Evolutionary conservation across 2,888 invertebrate species (phyloP).

Genomic region (Glyphotaelius pellucidus): DNA sequence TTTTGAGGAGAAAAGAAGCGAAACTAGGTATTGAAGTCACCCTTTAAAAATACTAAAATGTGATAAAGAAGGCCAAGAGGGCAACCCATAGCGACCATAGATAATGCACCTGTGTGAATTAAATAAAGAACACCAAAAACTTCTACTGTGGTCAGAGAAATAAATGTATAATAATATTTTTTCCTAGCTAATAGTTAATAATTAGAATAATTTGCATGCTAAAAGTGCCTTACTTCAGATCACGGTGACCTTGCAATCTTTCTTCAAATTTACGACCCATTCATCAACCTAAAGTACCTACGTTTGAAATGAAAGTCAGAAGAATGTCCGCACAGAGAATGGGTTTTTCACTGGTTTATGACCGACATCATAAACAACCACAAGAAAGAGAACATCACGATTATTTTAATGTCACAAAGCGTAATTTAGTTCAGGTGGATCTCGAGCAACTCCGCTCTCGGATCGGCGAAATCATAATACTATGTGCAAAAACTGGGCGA

Average conservation of each 20-base stretch:
- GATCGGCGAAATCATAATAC: background rate
- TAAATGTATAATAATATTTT: background rate
- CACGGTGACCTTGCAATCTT: background rate
- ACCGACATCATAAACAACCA: constrained; percentile 11
- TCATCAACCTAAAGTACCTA: background rate
- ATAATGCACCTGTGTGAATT: no score
- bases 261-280: constrained; percentile 6
- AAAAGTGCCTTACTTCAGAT: background rate
- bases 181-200: background rate
- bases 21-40: no score
- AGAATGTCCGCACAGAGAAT: background rate
- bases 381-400: constrained; percentile 13
- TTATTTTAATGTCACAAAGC: constrained; percentile 13
- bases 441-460: background rate
- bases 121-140: no score
- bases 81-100: no score
- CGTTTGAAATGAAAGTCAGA: constrained; percentile 15
- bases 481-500: background rate
- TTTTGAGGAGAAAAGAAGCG: no score
- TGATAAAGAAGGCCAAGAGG: no score
- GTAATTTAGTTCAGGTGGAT: background rate
- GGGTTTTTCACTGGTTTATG: background rate
- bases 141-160: no score
- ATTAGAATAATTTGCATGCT: background rate
- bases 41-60: no score